phyloP scores from a whole-genome alignment of 2,797 vertebrate genomes.

The Tadarida brasiliensis region DNA sequence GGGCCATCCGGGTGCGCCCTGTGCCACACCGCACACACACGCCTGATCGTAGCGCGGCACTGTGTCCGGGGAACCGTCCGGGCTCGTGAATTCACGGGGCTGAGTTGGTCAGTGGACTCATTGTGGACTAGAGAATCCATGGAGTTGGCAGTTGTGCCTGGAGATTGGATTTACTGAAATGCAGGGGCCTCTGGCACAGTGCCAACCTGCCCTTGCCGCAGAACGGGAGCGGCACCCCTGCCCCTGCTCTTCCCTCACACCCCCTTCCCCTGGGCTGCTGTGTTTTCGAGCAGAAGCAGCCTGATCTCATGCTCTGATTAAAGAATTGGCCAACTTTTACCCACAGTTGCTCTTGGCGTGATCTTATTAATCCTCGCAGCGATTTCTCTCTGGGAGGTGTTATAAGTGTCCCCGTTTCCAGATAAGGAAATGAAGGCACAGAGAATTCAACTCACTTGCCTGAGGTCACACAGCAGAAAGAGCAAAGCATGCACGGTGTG shows the following conservation, averaged over 20 bases:
- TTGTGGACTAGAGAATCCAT: not conserved
- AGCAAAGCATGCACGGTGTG: fast-evolving
- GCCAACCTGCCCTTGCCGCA: not conserved
- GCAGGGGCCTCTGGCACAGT: not conserved
- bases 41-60: fast-evolving
- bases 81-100: not conserved
- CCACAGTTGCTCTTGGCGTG: not conserved
- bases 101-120: not conserved
- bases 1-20: not conserved
- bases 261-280: fast-evolving
- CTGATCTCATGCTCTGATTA: not conserved
- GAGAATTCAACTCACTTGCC: not conserved
- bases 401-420: not conserved
- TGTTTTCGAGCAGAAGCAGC: not conserved
- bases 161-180: not conserved
- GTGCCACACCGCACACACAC: fast-evolving
- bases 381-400: not conserved
- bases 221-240: not conserved
- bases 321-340: not conserved
- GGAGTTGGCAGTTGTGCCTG: not conserved
- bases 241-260: not conserved
- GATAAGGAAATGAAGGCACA: not conserved
- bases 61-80: not conserved
- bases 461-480: not conserved
- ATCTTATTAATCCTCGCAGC: too few relatives aligned